Evolutionary conservation across 2,797 vertebrate genomes (phyloP).

Genomic region (Dendrocincla tyrannina): DNA sequence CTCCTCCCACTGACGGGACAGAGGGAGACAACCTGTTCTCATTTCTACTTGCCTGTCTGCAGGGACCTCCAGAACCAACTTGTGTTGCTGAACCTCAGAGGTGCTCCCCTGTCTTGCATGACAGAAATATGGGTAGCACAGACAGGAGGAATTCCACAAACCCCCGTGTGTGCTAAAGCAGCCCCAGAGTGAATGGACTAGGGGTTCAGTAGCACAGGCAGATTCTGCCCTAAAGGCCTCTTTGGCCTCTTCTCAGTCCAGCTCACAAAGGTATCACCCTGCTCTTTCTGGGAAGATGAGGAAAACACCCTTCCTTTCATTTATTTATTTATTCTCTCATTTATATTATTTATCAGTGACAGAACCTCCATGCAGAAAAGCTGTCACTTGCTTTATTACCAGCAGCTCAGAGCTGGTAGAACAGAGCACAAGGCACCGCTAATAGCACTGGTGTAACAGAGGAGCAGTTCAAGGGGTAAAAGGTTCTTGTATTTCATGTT

Average conservation of each 20-base stretch:
- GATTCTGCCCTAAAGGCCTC: neutral
- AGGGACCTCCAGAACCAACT: fast-evolving
- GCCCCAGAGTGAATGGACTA: too few relatives aligned
- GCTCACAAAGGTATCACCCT: neutral
- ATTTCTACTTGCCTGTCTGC: neutral
- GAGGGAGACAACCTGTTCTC: neutral
- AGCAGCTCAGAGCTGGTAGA: neutral
- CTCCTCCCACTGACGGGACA: neutral
- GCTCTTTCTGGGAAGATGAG: neutral
- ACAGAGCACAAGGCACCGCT: neutral
- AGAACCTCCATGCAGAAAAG: neutral
- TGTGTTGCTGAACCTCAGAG: neutral
- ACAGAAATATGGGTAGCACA: neutral
- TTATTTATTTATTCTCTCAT: neutral
- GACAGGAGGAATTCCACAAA: neutral
- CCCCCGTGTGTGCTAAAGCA: fast-evolving
- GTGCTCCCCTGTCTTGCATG: fast-evolving
- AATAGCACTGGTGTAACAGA: neutral
- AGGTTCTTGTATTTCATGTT: neutral
- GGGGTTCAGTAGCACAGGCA: neutral
- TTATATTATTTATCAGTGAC: neutral
- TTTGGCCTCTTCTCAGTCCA: neutral
- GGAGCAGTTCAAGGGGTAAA: neutral
- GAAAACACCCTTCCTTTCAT: neutral
- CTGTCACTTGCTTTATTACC: neutral